Percentiles rank a stretch among this genome's conserved stretches.
These are phyloP conservation scores for Alviniconcha strummeri DNA, from an alignment of 2,888 invertebrate genomes.

Conservation along the genomic window DNA sequence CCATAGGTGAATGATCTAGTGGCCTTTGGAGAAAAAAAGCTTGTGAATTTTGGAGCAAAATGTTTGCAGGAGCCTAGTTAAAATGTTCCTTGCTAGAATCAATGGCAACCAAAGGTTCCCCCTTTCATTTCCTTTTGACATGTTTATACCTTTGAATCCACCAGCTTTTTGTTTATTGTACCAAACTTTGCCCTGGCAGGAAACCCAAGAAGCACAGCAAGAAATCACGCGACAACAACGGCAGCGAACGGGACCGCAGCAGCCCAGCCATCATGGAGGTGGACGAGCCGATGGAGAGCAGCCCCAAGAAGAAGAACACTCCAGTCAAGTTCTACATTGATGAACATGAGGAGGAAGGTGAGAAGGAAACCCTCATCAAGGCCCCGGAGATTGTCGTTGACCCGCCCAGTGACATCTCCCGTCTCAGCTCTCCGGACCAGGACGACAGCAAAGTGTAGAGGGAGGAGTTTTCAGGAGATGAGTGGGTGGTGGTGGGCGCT, in stretches of 20 bases:
- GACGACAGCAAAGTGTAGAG: conserved; percentile 35
- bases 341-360: conserved; percentile 51
- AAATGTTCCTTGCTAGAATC: too few relatives aligned
- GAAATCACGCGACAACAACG: conserved; percentile 36
- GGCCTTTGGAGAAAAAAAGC: too few relatives aligned
- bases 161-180: too few relatives aligned
- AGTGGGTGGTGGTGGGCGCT: too few relatives aligned
- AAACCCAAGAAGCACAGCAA: conserved; percentile 42
- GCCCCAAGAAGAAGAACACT: conserved; percentile 47
- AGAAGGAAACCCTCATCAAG: conserved; percentile 53
- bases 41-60: too few relatives aligned
- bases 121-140: too few relatives aligned
- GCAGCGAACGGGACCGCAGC: conserved; percentile 30
- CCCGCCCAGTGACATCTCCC: conserved; percentile 55
- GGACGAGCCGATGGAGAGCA: conserved; percentile 26
- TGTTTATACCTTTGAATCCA: too few relatives aligned
- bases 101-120: too few relatives aligned
- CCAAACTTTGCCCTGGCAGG: conserved; percentile 21
- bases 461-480: background rate
- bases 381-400: conserved; percentile 63
- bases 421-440: conserved; percentile 23
- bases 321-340: conserved; percentile 64
- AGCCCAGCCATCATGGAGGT: conserved; percentile 39
- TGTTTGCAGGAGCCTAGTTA: too few relatives aligned
- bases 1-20: too few relatives aligned